Conservation (phyloP, 2,113 vertebrate species). For the Bucco capensis region DNA sequence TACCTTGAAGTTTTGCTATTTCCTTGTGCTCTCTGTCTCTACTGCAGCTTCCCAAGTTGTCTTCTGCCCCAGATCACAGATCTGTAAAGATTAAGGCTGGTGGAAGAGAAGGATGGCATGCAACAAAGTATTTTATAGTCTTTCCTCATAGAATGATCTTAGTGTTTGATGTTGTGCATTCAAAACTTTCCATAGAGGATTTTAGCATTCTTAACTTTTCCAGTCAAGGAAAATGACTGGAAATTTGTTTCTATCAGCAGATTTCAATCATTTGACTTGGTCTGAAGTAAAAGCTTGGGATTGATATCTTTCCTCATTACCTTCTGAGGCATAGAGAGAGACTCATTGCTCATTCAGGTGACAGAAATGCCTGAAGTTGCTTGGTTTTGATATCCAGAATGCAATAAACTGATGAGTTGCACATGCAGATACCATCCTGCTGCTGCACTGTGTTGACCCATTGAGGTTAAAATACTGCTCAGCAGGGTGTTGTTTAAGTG, state of each 20-base stretch:
- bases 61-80: neutral
- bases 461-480: neutral
- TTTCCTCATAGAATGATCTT: neutral
- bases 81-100: neutral
- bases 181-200: neutral
- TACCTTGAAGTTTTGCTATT: neutral
- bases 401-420: neutral
- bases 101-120: neutral
- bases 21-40: neutral
- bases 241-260: neutral
- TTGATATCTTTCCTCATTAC: neutral
- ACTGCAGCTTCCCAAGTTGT: neutral
- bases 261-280: neutral
- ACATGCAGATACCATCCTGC: accelerated
- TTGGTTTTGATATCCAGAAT: neutral
- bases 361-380: neutral
- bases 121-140: neutral
- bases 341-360: neutral
- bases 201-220: neutral
- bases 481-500: neutral
- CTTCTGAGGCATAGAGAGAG: neutral
- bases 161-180: neutral
- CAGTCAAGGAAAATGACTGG: neutral
- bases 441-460: neutral
- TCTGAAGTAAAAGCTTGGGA: neutral